Evolutionary conservation across 2,888 invertebrate genomes (phyloP).

Genomic region (Eledona agricola): DNA sequence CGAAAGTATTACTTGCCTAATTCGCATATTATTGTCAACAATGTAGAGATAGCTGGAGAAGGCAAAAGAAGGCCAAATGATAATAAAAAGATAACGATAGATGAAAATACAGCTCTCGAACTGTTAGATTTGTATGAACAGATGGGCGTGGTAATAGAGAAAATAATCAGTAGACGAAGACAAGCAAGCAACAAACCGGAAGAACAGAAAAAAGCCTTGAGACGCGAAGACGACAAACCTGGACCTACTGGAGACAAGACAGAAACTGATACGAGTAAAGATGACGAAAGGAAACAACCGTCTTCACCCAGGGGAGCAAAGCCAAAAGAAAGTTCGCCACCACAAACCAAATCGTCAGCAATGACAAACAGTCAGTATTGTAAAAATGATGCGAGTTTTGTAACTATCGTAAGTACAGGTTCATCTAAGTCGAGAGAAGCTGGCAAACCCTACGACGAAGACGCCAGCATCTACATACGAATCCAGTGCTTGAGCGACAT

Average conservation of each 20-base stretch:
- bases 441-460: constrained; percentile 11
- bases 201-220: no score
- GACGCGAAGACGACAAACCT: no score
- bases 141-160: constrained; percentile 21
- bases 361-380: constrained; percentile 1
- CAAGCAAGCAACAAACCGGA: not conserved
- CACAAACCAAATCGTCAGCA: constrained; percentile 6
- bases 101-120: constrained; percentile 10
- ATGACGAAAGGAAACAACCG: no score
- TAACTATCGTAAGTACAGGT: not conserved
- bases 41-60: constrained; percentile 13
- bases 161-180: constrained; percentile 1
- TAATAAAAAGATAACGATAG: constrained; percentile 18
- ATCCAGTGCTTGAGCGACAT: constrained; percentile 20
- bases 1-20: constrained; percentile 12
- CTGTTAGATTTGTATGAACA: constrained; percentile 20
- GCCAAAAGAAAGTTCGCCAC: not conserved
- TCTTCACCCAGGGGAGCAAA: no score
- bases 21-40: constrained; percentile 14
- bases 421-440: constrained; percentile 6
- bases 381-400: not conserved
- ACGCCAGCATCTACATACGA: constrained; percentile 17
- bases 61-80: not conserved
- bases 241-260: not conserved
- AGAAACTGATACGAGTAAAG: not conserved